phyloP scores from a whole-genome alignment of 2,888 invertebrate genomes.

The Tricholauxania praeusta region DNA sequence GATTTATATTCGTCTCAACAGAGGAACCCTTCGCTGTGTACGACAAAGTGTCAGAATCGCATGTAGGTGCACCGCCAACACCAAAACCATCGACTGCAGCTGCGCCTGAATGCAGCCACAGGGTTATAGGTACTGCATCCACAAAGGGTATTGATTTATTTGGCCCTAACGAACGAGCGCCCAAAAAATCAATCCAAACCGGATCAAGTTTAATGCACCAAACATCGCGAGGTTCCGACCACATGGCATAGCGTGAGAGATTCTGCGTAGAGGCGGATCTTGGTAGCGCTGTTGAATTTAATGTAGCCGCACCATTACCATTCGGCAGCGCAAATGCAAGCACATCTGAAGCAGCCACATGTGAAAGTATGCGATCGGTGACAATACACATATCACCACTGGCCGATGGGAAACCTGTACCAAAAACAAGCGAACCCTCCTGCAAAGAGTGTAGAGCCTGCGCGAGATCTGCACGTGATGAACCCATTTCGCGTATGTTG shows the following conservation, averaged over 20 bases:
- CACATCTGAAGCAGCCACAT: constrained; percentile 72
- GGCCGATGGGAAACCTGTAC: constrained; percentile 82
- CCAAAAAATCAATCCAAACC: constrained; percentile 92
- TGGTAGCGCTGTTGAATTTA: constrained; percentile 43
- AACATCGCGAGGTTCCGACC: constrained; percentile 88
- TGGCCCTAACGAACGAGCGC: constrained; percentile 81
- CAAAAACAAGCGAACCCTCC: constrained; percentile 80
- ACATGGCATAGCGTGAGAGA: constrained; percentile 72
- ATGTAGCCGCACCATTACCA: not conserved
- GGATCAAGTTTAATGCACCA: constrained; percentile 92
- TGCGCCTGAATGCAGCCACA: constrained; percentile 77
- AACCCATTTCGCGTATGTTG: constrained; percentile 73
- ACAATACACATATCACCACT: constrained; percentile 80
- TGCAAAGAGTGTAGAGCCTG: constrained; percentile 83
- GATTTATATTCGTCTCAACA: constrained; percentile 51
- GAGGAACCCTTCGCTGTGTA: constrained; percentile 53
- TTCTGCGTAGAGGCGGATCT: constrained; percentile 62
- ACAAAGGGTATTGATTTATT: constrained; percentile 83
- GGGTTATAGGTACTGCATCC: constrained; percentile 87
- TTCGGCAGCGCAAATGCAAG: constrained; percentile 45
- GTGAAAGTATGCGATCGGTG: constrained; percentile 84
- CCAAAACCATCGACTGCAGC: constrained; percentile 24
- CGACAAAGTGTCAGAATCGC: constrained; percentile 48
- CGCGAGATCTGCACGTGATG: constrained; percentile 83
- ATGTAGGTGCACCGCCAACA: constrained; percentile 26